Conservation (phyloP, 1,140 invertebrate genomes). For the Hydropsyche tenuis region DNA sequence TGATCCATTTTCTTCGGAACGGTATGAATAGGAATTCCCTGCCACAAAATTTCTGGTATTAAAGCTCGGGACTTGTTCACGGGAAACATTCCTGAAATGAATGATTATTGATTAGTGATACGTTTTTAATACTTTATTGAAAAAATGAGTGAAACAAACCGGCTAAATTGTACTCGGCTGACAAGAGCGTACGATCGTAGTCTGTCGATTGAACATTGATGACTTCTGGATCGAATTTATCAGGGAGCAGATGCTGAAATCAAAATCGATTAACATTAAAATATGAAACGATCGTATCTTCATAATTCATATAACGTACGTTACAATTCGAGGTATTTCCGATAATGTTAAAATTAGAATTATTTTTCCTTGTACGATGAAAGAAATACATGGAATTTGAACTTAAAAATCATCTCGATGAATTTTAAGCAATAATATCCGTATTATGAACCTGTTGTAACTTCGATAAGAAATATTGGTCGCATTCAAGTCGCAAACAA, state of each 20-base stretch:
- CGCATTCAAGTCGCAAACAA: too few species aligned
- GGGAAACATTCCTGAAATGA: constrained; percentile 68
- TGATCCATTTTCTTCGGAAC: constrained; percentile 70
- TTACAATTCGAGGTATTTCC: too few species aligned
- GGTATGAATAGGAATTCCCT: constrained; percentile 89
- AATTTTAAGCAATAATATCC: too few species aligned
- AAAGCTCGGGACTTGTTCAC: constrained; percentile 68
- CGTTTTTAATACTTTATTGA: background rate
- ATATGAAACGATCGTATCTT: too few species aligned
- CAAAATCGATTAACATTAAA: background rate
- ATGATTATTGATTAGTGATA: background rate
- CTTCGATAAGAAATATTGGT: too few species aligned
- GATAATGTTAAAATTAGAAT: too few species aligned
- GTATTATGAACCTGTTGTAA: too few species aligned
- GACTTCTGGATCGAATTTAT: constrained; percentile 65
- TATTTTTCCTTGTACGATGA: too few species aligned
- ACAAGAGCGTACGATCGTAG: constrained; percentile 89
- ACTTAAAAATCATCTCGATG: too few species aligned
- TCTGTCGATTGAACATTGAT: constrained; percentile 81
- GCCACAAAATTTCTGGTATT: constrained; percentile 78
- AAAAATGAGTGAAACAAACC: constrained; percentile 57
- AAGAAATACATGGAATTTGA: too few species aligned
- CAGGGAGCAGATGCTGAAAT: constrained; percentile 56
- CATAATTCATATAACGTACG: too few species aligned
- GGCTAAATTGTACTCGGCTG: constrained; percentile 82